Base-by-base conservation (phyloP, 2,888 invertebrate genomes). In the Drosophila buzzatii region DNA sequence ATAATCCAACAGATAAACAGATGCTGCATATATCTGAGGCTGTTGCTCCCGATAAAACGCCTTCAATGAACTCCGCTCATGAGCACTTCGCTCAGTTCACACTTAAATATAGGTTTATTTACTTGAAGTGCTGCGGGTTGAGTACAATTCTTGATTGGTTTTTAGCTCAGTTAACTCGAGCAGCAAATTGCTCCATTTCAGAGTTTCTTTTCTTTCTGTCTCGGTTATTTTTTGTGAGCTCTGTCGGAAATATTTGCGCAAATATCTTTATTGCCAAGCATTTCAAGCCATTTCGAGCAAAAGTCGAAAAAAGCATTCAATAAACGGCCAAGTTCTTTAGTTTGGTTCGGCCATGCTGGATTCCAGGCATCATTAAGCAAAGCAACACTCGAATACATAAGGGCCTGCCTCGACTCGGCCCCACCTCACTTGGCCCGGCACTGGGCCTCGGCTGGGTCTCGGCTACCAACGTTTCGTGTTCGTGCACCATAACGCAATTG, bases 281-380 rank as follows among this genome's bases (percentile, higher is more conserved):
- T 60, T 61, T 77, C 37, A 67, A 76, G 75, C 61, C 62, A 39
- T 23, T 53, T 37, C 53, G 64, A 70, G 61, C 44, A 55, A 65
- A n/a, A 35, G 55, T 20, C 49, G 18, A 58, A 60, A 47, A 56
- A 73, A 67, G 73, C 79, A 77, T 76, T 78, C 78, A 81, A 85
- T 89, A 81, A 84, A 69, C 82, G 71, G 57, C 37, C 59, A 52
- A 60, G 61, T 63, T 76, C 66, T 70, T 74, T 49, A 35, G 41
- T 60, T 60, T 27, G 27, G 37, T 76, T 84, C 91, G 91, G 91
- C 91, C 91, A 91, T 91, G 90, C 91, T 91, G 91, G 82, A 91
- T 91, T 91, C 91, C 90, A 85, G 72, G 83, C 84, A 89, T 85
- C 84, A 85, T 85, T 85, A 85, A 86, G 81, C 76, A 73, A 76